A percentile compares a stretch with the other conserved stretches of the same genome.
These are phyloP conservation scores for Nomada ruficornis DNA, from an alignment of 2,888 invertebrate species.

Conservation along the genomic window DNA sequence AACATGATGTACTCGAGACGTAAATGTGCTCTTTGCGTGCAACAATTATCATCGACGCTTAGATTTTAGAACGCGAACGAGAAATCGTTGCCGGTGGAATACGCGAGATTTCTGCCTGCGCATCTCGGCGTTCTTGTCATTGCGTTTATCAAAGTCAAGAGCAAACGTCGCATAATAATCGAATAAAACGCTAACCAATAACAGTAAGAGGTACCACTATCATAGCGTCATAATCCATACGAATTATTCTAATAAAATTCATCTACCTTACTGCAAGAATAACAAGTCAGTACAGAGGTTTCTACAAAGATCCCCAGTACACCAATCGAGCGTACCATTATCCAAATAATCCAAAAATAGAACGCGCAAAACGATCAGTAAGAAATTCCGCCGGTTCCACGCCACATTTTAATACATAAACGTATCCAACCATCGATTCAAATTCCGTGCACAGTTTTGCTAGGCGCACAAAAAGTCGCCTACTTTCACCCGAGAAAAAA, in stretches of 20 bases:
- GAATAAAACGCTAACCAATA: too few species aligned
- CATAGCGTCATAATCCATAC: too few species aligned
- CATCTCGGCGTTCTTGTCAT: constrained; percentile 4
- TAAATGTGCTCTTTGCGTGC: constrained; percentile 56
- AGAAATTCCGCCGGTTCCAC: background rate
- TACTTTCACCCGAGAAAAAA: background rate
- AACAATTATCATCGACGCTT: constrained; percentile 61
- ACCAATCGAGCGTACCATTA: too few species aligned
- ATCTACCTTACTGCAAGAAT: too few species aligned
- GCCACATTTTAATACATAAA: too few species aligned
- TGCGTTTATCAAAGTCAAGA: constrained; percentile 4
- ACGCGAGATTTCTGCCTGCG: background rate
- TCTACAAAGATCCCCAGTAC: too few species aligned
- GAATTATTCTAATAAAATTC: too few species aligned
- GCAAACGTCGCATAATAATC: background rate
- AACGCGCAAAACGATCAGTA: background rate
- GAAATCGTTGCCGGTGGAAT: constrained; percentile 10
- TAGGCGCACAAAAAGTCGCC: background rate
- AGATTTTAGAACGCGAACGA: constrained; percentile 34
- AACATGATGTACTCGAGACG: constrained; percentile 64
- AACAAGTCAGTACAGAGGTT: too few species aligned
- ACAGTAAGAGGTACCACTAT: too few species aligned
- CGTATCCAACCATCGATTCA: too few species aligned
- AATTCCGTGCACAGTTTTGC: background rate
- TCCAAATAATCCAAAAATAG: too few species aligned